phyloP scores from a whole-genome alignment of 2,888 invertebrate genomes.

The Marronus borbonicus region DNA sequence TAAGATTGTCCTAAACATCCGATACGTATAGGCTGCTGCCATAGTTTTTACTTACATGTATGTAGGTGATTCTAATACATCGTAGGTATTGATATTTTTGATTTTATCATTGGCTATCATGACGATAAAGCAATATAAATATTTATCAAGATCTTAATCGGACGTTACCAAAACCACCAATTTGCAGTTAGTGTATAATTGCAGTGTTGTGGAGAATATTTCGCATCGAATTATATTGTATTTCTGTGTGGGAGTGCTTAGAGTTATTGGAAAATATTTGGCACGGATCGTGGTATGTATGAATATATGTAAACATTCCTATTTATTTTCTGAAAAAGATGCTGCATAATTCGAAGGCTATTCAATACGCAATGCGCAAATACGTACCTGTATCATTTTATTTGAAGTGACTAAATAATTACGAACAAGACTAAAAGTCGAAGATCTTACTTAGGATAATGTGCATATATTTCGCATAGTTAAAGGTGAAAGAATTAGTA shows the following conservation, averaged over 20 bases:
- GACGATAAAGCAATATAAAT: conserved; percentile 39
- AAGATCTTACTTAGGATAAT: neutral
- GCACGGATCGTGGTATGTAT: conserved; percentile 38
- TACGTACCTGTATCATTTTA: neutral
- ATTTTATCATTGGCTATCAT: conserved; percentile 27
- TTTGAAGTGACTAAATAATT: neutral
- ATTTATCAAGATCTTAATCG: conserved; percentile 14
- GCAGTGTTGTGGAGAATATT: neutral
- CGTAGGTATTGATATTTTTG: neutral
- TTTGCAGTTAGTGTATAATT: conserved; percentile 1
- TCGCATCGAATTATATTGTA: conserved; percentile 1
- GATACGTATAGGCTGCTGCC: no score
- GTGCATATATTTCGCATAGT: neutral
- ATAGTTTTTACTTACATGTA: no score
- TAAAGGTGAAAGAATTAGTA: no score
- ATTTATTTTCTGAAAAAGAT: conserved; percentile 19
- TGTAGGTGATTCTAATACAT: conserved; percentile 6
- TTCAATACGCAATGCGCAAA: neutral
- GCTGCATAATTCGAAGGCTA: conserved; percentile 25
- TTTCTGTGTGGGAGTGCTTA: conserved; percentile 15
- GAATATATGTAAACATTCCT: conserved; percentile 32
- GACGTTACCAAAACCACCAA: conserved; percentile 12
- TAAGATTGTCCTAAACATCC: no score
- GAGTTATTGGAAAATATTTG: conserved; percentile 34
- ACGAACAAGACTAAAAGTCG: no score